Evolutionary conservation across 92 coral and sea anemone species (phyloP), one percentile per base, ranked within the genome.

Genomic region (Ricordea florida): DNA sequence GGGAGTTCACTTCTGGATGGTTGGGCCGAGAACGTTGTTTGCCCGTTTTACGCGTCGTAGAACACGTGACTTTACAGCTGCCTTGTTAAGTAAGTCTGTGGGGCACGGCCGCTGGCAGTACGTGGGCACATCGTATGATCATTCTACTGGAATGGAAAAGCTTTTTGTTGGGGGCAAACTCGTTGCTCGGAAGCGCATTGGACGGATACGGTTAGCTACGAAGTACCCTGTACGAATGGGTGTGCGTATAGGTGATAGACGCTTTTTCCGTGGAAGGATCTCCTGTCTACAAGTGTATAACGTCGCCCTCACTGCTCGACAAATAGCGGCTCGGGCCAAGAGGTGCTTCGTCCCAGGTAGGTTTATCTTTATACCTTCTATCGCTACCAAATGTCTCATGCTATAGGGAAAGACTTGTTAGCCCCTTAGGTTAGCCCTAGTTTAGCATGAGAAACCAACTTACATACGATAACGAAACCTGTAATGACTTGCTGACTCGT

Each of bases 1-100:
- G 93, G 97, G 97, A 21, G 93, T 91, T 16, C 87, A 87, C 33
- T 61, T 91, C 10, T 87, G 97, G 97, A 91, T 87, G 83, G 74
- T 74, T 7, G 59, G 69, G 1, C 53, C 41, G 2, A 57, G 56
- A 4, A 64, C 70, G 0, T 51, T 91, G 18, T 91, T 58, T 36
- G 97, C 75, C 21, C 93, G 87, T 50, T 83, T 74, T 43, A 83
- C 71, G 8, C 63, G 53, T 33, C 78, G 97, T 8, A 38, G 61
- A 26, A 72, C 66, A 0, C 80, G 48, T 5, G 92, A 51, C 59
- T 47, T 69, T 10, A 82, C 97, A 27, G 57, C 63, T 41, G 74
- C 79, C 37, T 57, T 86, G 41, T 37, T 47, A 4, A 68, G 81
- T 47, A 15, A 28, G 25, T 32, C 55, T 24, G 82, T 87, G 29